Evolutionary conservation across 2,797 vertebrate genomes (phyloP).

Genomic region (Fistularia commersonii): DNA sequence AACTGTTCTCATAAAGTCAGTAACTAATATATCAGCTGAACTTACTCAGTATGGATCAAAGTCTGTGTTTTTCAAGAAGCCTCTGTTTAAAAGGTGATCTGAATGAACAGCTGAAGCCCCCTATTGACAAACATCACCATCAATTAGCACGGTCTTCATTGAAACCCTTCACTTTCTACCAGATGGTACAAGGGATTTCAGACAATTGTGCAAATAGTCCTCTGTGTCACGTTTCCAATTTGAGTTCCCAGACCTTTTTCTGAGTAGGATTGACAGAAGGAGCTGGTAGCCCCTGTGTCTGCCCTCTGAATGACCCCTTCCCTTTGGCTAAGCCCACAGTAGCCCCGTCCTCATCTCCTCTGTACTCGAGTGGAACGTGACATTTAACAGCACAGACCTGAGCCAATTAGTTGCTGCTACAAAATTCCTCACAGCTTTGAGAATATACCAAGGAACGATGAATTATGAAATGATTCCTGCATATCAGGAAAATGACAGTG

Average conservation of each 20-base stretch:
- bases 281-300: constrained; percentile 29
- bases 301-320: constrained; percentile 50
- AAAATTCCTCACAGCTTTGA: constrained; percentile 43
- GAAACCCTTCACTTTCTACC: constrained; percentile 30
- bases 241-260: constrained; percentile 36
- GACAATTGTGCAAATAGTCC: constrained; percentile 31
- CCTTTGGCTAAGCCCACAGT: constrained; percentile 33
- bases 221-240: constrained; percentile 41
- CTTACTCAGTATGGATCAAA: too few relatives aligned
- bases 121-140: background rate
- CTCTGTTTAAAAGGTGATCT: constrained; percentile 20
- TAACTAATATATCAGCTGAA: too few relatives aligned
- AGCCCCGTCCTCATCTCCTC: constrained; percentile 1
- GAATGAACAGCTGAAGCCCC: constrained; percentile 44
- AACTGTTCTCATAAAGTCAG: too few relatives aligned
- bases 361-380: constrained; percentile 33
- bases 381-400: constrained; percentile 20
- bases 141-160: constrained; percentile 23
- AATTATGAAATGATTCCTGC: background rate
- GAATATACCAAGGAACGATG: constrained; percentile 1
- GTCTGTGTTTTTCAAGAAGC: too few relatives aligned
- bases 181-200: constrained; percentile 18
- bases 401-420: constrained; percentile 34
- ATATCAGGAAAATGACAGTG: too few relatives aligned
- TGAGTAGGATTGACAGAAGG: constrained; percentile 38